phyloP scores from a whole-genome alignment of 1,140 invertebrate species.

The Mamestra configurata region DNA sequence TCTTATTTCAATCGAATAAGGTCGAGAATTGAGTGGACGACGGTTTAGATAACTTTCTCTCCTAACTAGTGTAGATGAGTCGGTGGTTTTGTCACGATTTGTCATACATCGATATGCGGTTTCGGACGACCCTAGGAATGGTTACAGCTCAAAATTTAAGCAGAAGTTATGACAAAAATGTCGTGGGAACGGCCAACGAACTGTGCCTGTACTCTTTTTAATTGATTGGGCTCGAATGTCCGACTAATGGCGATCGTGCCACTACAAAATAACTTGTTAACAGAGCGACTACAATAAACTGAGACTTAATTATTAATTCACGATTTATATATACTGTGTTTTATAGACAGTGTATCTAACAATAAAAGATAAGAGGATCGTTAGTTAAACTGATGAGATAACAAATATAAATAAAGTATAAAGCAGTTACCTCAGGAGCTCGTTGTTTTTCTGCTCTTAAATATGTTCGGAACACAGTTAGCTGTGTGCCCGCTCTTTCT shows the following conservation, averaged over 20 bases:
- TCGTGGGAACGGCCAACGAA: conserved; percentile 70
- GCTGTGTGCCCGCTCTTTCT: neutral
- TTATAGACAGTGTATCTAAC: conserved; percentile 35
- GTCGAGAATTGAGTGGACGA: conserved; percentile 52
- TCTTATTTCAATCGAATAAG: conserved; percentile 52
- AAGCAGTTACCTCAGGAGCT: conserved; percentile 32
- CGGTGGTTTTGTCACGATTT: conserved; percentile 86
- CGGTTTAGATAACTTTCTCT: conserved; percentile 8
- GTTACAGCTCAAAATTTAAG: conserved; percentile 63
- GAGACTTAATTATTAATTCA: conserved; percentile 58
- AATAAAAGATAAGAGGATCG: conserved; percentile 41
- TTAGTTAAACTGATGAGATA: conserved; percentile 41
- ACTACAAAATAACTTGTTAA: conserved; percentile 58
- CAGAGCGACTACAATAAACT: conserved; percentile 52
- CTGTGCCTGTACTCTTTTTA: conserved; percentile 62
- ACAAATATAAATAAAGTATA: conserved; percentile 27
- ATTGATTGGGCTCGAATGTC: conserved; percentile 65
- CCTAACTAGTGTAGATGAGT: conserved; percentile 75
- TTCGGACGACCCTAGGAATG: conserved; percentile 66
- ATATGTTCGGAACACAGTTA: conserved; percentile 32
- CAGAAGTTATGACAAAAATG: conserved; percentile 81
- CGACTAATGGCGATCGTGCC: conserved; percentile 64
- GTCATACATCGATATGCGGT: conserved; percentile 82
- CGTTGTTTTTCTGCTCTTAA: conserved; percentile 39
- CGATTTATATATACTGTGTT: conserved; percentile 52